Base-by-base conservation (phyloP, 2,888 invertebrate genomes). In the Calliscelio sp. region DNA sequence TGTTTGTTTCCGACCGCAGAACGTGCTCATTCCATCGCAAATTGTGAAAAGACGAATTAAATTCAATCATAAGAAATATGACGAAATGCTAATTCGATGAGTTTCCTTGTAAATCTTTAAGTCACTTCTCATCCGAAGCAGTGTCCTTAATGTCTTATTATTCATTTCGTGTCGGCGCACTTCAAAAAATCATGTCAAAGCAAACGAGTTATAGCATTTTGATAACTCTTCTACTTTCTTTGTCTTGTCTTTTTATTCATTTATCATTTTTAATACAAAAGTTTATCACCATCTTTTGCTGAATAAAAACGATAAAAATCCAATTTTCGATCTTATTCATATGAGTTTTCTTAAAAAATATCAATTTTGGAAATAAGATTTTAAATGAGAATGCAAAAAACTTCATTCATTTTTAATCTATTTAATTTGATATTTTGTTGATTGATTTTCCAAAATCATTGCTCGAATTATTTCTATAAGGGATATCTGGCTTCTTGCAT, bases 11-110 rank as follows among this genome's bases (percentile, higher is more conserved):
- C 20, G 16, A 20, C 28, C 4, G 6, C 18, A 20, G n/a, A 32
- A 24, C 71, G 25, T 68, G 55, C 59, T 59, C 59, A 18, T 59
- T 71, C n/a, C 32, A 46, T 24, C 49, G 46, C 35, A 71, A 59
- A 71, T 71, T 68, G 68, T 38, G 51, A 68, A 68, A 68, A 53
- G 68, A 4, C 68, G 53, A n/a, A 68, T 38, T 18, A 68, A 68
- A 68, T 49, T 25, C 38, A 53, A 68, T 68, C 51, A 18, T 20
- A 53, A 41, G 68, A 53, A 53, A 53, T 53, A 28, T 16, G 38
- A 68, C 53, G 25, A 24, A 35, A 68, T 53, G 53, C 38, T 68
- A 53, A 51, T 68, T 68, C 53, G 11, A 53, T 38, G 38, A 68
- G 68, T 68, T 25, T 46, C 8, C 38, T 68, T 41, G 24, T 25